A percentile compares a stretch with the other conserved stretches of the same genome.
Conservation (phyloP, 2,888 invertebrate species). For the Dryococelus australis region DNA sequence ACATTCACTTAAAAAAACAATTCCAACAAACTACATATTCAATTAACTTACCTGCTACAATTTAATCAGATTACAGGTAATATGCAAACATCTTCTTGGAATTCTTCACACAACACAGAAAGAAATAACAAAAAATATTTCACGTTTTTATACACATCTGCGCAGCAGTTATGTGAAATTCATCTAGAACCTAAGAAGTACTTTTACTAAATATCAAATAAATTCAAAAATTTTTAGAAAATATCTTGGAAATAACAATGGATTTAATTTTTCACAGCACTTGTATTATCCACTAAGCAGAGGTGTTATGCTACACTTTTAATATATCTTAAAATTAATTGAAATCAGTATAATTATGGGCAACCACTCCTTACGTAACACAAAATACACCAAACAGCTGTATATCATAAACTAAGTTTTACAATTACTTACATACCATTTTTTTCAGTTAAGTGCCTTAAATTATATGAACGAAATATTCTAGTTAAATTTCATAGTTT, state of each 20-base stretch:
- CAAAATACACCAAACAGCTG: neutral
- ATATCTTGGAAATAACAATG: neutral
- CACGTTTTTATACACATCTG: neutral
- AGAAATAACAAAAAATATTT: neutral
- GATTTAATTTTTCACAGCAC: neutral
- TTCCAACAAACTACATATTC: neutral
- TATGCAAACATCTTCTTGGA: constrained; percentile 10
- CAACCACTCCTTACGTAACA: neutral
- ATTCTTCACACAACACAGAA: neutral
- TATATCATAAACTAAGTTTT: neutral
- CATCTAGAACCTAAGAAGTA: neutral
- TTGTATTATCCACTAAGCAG: constrained; percentile 16
- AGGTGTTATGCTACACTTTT: constrained; percentile 7
- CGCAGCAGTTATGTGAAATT: constrained; percentile 16
- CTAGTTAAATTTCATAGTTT: too few relatives aligned
- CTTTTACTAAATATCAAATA: neutral
- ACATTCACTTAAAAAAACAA: neutral
- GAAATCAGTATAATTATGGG: neutral
- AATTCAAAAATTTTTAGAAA: too few relatives aligned
- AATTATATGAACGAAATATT: too few relatives aligned
- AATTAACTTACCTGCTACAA: constrained; percentile 2
- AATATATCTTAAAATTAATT: neutral
- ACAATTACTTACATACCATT: neutral
- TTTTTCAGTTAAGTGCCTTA: too few relatives aligned
- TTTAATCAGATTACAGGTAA: neutral